These are phyloP conservation scores for Muscicapa striata DNA, from an alignment of 2,797 vertebrate species.

Conservation along the genomic window DNA sequence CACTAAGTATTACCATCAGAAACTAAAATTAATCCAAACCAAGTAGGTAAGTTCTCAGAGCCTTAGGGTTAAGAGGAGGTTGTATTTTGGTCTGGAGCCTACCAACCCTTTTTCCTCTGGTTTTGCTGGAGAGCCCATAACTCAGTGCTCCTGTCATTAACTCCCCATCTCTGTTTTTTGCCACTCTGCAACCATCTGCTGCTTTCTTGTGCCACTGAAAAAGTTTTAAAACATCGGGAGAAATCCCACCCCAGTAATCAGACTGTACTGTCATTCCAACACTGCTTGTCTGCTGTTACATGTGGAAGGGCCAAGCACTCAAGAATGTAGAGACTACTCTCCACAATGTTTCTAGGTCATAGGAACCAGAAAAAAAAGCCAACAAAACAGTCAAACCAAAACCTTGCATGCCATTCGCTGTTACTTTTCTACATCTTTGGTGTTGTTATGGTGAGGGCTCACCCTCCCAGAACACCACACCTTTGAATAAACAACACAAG, in stretches of 20 bases:
- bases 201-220: not conserved
- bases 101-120: not conserved
- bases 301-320: not conserved
- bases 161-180: not conserved
- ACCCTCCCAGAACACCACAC: not conserved
- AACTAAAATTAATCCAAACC: not conserved
- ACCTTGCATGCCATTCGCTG: not conserved
- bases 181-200: not conserved
- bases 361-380: rapidly evolving
- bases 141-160: not conserved
- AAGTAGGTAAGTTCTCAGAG: not conserved
- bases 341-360: not conserved
- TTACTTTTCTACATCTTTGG: not conserved
- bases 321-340: not conserved
- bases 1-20: not conserved
- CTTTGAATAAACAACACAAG: not conserved
- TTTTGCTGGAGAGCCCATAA: not conserved
- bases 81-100: not conserved
- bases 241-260: not conserved
- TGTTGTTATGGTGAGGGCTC: not conserved
- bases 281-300: not conserved
- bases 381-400: not conserved
- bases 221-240: not conserved
- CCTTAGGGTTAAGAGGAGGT: not conserved
- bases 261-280: not conserved